Percentiles rank a stretch among this genome's conserved stretches.
These are phyloP conservation scores for Ceratoteleas bidentatus DNA, from an alignment of 1,140 invertebrate species.

Conservation along the genomic window DNA sequence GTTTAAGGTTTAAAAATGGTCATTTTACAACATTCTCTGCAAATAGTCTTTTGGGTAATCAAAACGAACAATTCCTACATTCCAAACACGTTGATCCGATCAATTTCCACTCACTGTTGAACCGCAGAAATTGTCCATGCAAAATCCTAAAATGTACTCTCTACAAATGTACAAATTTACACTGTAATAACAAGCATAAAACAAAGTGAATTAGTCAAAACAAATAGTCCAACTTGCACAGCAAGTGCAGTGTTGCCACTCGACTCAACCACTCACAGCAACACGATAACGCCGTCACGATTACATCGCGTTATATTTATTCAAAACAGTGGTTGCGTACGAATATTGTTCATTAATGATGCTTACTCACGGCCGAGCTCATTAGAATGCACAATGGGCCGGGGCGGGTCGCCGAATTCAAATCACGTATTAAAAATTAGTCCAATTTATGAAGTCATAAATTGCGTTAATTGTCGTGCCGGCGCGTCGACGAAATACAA, in stretches of 20 bases:
- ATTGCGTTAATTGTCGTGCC: slow-evolving; percentile 53
- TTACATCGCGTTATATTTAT: slow-evolving; percentile 31
- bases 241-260: not conserved
- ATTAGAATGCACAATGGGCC: slow-evolving; percentile 30
- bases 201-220: too few species aligned
- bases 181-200: too few species aligned
- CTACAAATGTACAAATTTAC: too few species aligned
- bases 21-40: too few species aligned
- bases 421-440: slow-evolving; percentile 63
- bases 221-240: too few species aligned
- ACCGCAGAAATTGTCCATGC: too few species aligned
- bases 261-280: not conserved
- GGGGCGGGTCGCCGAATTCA: slow-evolving; percentile 24
- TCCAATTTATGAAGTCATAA: slow-evolving; percentile 57
- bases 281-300: not conserved
- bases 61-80: too few species aligned
- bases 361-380: slow-evolving; percentile 5
- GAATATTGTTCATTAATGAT: slow-evolving; percentile 34
- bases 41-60: too few species aligned
- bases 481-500: slow-evolving; percentile 30
- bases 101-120: too few species aligned
- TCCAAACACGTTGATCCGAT: too few species aligned
- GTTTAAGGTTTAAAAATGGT: too few species aligned
- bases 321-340: slow-evolving; percentile 22
- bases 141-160: too few species aligned